Evolutionary conservation across 2,113 vertebrate species (phyloP).

Genomic region (Takifugu bimaculatus): DNA sequence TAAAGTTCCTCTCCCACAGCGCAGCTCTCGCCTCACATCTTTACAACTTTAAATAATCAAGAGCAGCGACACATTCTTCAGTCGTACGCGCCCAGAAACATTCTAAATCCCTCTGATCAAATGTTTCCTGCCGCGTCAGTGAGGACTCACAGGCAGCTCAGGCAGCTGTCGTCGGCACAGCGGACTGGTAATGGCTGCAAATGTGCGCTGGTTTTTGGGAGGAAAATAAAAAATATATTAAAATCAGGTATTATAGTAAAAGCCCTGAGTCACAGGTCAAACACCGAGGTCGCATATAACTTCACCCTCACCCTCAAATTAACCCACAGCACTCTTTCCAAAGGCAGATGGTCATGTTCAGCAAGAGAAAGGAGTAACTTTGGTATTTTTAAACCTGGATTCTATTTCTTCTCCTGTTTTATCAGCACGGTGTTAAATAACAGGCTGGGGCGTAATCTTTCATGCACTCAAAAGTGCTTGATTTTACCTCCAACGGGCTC

Average conservation of each 20-base stretch:
- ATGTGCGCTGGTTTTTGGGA: constrained; percentile 41
- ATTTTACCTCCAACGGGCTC: not conserved
- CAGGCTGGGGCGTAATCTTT: not conserved
- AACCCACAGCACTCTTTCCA: constrained; percentile 7
- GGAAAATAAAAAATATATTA: constrained; percentile 18
- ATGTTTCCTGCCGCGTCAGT: not conserved
- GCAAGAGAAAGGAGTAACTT: not conserved
- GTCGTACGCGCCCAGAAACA: constrained; percentile 34
- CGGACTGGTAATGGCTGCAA: constrained; percentile 3
- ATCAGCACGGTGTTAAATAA: not conserved
- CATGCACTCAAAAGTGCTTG: not conserved
- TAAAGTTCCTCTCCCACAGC: constrained; percentile 33
- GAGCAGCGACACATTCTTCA: constrained; percentile 26
- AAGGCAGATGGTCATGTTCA: not conserved
- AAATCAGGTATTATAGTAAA: constrained; percentile 43
- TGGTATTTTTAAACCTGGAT: not conserved
- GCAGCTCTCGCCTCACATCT: constrained; percentile 36
- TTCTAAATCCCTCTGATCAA: constrained; percentile 4
- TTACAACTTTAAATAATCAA: constrained; percentile 49
- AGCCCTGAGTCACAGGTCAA: constrained; percentile 69
- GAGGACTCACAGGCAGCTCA: constrained; percentile 1
- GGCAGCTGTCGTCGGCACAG: constrained; percentile 12
- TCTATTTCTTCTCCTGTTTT: not conserved
- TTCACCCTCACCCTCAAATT: constrained; percentile 1
- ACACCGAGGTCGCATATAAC: constrained; percentile 47